Evolutionary conservation across 2,888 invertebrate species (phyloP).

Genomic region (Nasonia oneida): DNA sequence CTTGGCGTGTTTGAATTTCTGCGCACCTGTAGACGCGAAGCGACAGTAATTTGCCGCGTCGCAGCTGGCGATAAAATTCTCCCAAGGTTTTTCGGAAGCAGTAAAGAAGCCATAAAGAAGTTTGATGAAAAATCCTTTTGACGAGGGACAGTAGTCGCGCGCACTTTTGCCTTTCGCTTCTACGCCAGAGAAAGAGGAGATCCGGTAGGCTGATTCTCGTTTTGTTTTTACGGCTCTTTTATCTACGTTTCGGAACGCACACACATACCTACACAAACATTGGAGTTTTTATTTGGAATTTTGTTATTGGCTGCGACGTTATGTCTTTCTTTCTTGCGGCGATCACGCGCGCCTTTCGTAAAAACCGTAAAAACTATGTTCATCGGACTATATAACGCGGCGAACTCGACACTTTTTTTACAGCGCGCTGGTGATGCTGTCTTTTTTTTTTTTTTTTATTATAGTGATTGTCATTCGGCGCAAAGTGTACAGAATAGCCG

Average conservation of each 20-base stretch:
- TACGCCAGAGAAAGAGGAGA: neutral
- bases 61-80: neutral
- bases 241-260: neutral
- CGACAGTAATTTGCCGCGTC: neutral
- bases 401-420: neutral
- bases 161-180: neutral
- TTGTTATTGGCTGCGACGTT: slow-evolving; percentile 26
- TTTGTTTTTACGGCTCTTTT: slow-evolving; percentile 29
- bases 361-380: slow-evolving; percentile 12
- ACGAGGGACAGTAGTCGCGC: neutral
- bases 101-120: slow-evolving; percentile 24
- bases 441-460: neutral
- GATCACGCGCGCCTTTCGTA: slow-evolving; percentile 25
- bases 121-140: slow-evolving; percentile 15
- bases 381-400: neutral
- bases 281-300: neutral
- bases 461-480: neutral
- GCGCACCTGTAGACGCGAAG: neutral
- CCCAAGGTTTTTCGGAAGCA: neutral
- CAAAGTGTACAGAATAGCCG: neutral
- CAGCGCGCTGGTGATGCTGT: neutral
- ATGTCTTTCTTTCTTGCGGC: slow-evolving; percentile 7
- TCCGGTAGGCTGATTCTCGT: neutral
- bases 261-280: neutral
- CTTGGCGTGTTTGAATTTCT: neutral